Percentiles rank a stretch among this genome's conserved stretches.
These are phyloP conservation scores for Ligdia adustata DNA, from an alignment of 2,888 invertebrate genomes.

Conservation along the genomic window DNA sequence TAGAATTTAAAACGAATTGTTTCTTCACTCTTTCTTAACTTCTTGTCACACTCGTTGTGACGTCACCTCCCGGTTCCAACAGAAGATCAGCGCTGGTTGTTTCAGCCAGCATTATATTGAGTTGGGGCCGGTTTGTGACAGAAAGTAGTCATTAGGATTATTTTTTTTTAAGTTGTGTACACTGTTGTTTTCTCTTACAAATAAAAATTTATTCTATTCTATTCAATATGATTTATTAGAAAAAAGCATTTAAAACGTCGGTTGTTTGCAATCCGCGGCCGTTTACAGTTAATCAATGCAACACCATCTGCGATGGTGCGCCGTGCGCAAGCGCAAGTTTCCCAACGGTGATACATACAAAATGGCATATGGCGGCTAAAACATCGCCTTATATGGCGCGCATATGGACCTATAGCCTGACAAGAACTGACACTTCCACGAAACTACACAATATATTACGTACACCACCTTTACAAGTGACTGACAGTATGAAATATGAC, in stretches of 20 bases:
- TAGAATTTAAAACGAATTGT: no score
- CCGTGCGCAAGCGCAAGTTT: constrained; percentile 45
- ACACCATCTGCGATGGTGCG: constrained; percentile 61
- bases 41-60: no score
- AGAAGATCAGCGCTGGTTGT: no score
- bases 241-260: constrained; percentile 48
- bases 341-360: constrained; percentile 49
- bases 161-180: no score
- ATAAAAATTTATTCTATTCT: no score
- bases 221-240: no score
- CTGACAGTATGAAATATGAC: constrained; percentile 39
- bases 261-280: constrained; percentile 63
- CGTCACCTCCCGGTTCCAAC: no score
- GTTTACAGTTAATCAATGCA: constrained; percentile 71
- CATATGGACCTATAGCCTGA: constrained; percentile 52
- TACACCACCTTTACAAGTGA: constrained; percentile 38
- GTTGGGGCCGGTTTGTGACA: no score
- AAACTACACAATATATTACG: constrained; percentile 47
- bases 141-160: no score
- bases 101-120: no score
- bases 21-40: no score
- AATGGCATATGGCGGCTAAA: constrained; percentile 74
- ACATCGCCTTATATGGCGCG: constrained; percentile 64
- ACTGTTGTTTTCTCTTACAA: no score
- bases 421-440: constrained; percentile 55